Conservation (phyloP, 1,140 invertebrate genomes). For the Doryteuthis pealeii region DNA sequence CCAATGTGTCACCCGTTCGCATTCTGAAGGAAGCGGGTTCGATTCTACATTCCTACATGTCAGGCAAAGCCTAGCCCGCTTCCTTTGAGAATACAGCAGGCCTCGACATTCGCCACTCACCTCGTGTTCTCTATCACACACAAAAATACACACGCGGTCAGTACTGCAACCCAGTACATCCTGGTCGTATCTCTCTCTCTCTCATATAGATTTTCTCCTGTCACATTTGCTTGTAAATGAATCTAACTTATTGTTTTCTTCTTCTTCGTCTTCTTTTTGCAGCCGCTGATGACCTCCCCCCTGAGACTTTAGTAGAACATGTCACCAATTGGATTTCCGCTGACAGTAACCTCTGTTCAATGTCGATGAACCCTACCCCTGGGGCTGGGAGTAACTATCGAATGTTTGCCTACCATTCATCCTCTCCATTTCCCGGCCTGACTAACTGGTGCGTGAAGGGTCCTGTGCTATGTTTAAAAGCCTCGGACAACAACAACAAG, state of each 20-base stretch:
- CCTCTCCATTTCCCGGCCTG: slow-evolving; percentile 43
- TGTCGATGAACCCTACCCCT: slow-evolving; percentile 43
- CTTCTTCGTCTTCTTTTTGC: background rate
- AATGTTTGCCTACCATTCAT: slow-evolving; percentile 47
- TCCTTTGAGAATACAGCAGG: too few species aligned
- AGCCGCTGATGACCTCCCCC: slow-evolving; percentile 28
- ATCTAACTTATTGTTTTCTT: background rate
- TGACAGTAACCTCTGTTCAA: slow-evolving; percentile 50
- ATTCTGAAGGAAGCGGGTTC: too few species aligned
- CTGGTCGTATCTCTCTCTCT: too few species aligned
- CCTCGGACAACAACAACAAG: slow-evolving; percentile 19
- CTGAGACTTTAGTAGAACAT: slow-evolving; percentile 40
- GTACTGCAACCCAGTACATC: too few species aligned
- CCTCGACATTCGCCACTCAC: too few species aligned
- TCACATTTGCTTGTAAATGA: too few species aligned
- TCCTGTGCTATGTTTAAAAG: slow-evolving; percentile 25
- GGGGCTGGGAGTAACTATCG: slow-evolving; percentile 5
- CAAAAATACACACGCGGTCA: too few species aligned
- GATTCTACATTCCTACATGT: too few species aligned
- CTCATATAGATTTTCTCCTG: too few species aligned
- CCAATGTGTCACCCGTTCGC: too few species aligned
- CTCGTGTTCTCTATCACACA: too few species aligned
- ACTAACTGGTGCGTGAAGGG: slow-evolving; percentile 51
- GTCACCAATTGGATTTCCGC: slow-evolving; percentile 49
- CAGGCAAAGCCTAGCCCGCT: too few species aligned